phyloP scores from a whole-genome alignment of 1,140 invertebrate species.

The Diorhabda elongata region DNA sequence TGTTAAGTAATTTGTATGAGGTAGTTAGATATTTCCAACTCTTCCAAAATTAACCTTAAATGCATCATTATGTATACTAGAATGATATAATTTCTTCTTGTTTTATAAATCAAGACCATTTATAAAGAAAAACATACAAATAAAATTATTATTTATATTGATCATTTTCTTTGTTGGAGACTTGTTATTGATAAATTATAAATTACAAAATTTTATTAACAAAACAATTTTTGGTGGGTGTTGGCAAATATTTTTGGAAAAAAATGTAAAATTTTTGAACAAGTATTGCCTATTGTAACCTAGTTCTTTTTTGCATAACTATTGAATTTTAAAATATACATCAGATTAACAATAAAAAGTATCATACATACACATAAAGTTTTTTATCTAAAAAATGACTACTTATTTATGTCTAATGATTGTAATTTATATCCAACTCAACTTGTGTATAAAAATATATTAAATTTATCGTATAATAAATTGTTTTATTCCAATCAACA shows the following conservation, averaged over 20 bases:
- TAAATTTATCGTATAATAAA: slow-evolving; percentile 36
- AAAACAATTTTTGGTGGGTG: slow-evolving; percentile 10
- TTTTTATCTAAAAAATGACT: slow-evolving; percentile 34
- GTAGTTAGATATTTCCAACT: too few relatives aligned
- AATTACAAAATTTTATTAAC: slow-evolving; percentile 10
- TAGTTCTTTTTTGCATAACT: slow-evolving; percentile 17
- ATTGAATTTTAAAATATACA: slow-evolving; percentile 7
- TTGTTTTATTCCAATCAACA: not conserved
- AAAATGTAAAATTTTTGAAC: slow-evolving; percentile 27
- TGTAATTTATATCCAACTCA: slow-evolving; percentile 40
- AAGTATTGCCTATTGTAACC: slow-evolving; percentile 23
- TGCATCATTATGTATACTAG: too few relatives aligned
- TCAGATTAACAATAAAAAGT: slow-evolving; percentile 17
- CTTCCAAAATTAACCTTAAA: too few relatives aligned
- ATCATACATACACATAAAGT: slow-evolving; percentile 31
- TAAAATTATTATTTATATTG: too few relatives aligned
- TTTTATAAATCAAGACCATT: too few relatives aligned
- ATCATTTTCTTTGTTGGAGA: too few relatives aligned
- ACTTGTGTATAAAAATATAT: slow-evolving; percentile 43
- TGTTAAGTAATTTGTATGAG: too few relatives aligned
- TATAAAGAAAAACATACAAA: too few relatives aligned
- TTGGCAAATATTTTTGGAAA: slow-evolving; percentile 25
- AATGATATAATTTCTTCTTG: too few relatives aligned
- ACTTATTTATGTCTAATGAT: slow-evolving; percentile 40
- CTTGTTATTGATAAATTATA: too few relatives aligned